Percentiles rank a stretch among this genome's conserved stretches.
These are phyloP conservation scores for Trachythela sp. DNA, from an alignment of 64 coral and sea anemone genomes.

Conservation along the genomic window DNA sequence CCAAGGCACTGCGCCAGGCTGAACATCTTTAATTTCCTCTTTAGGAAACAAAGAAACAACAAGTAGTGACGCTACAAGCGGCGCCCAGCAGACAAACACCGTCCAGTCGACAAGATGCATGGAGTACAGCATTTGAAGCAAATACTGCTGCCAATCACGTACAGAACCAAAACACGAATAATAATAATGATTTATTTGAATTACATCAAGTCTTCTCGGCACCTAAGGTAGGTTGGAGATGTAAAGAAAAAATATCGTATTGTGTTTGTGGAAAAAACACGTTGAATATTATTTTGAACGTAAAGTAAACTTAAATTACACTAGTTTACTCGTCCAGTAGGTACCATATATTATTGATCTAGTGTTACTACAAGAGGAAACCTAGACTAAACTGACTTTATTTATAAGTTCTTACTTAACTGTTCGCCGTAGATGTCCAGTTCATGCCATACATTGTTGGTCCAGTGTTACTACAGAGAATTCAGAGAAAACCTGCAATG, in stretches of 20 bases:
- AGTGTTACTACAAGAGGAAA: too few species aligned
- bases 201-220: slow-evolving; percentile 9
- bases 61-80: neutral
- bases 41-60: neutral
- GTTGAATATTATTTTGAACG: too few species aligned
- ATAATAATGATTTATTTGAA: neutral
- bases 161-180: neutral
- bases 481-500: too few species aligned
- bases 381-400: too few species aligned
- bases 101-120: neutral
- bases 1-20: neutral
- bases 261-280: too few species aligned
- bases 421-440: too few species aligned
- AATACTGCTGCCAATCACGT: neutral
- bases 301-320: too few species aligned
- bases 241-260: neutral
- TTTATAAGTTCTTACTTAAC: too few species aligned
- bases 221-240: neutral
- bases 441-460: too few species aligned
- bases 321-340: too few species aligned
- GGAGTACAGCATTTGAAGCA: slow-evolving; percentile 1
- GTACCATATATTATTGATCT: too few species aligned
- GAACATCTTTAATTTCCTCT: neutral
- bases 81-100: neutral
- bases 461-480: too few species aligned